Base-by-base conservation (phyloP, 2,888 invertebrate species). In the Ormia ochracea region DNA sequence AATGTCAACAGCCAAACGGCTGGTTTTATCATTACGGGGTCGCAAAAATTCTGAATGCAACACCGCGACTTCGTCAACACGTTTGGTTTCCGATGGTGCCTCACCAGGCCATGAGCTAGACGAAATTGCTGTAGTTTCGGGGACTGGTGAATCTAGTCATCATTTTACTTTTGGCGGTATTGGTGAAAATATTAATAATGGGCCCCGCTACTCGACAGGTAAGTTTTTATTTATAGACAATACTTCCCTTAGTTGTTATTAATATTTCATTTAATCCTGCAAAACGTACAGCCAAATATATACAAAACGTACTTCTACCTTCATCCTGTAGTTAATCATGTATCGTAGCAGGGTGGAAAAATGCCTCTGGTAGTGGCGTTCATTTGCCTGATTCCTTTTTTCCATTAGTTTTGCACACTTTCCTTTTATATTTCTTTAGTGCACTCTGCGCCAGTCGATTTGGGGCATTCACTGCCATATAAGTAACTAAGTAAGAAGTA, bases 111-210 rank as follows among this genome's bases (percentile, higher is more conserved):
- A 92, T 90, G 93, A 93, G 86, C 90, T 93, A 82, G 93, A 93
- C 85, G 93, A 93, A 89, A 93, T 94, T 85, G 93, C 94, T 78
- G 92, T 94, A 83, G 93, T 94, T 82, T 92, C 92, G 58, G 93
- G 93, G 83, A 92, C 92, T 83, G 93, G 92, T 78, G 87, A 90
- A 82, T 87, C 90, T 59, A 88, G 87, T 83, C 88, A 89, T 85
- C 88, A 87, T 84, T 85, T 89, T 83, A 84, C 87, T 81, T 88
- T 88, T 86, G 88, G 87, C 84, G 84, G 84, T 78, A 84, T 85
- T 82, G 84, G 86, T 82, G 84, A 82, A 21, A 78, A 83, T 77
- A 85, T 81, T 78, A 85, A 84, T 84, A 84, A 85, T 85, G 87
- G 86, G 83, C 86, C 86, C 84, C 85, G 86, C 84, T 88, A 87